Percentiles rank a stretch among this genome's conserved stretches.
Evolutionary conservation across 2,888 invertebrate genomes (phyloP).

Genomic region (Cheilosia vernalis): DNA sequence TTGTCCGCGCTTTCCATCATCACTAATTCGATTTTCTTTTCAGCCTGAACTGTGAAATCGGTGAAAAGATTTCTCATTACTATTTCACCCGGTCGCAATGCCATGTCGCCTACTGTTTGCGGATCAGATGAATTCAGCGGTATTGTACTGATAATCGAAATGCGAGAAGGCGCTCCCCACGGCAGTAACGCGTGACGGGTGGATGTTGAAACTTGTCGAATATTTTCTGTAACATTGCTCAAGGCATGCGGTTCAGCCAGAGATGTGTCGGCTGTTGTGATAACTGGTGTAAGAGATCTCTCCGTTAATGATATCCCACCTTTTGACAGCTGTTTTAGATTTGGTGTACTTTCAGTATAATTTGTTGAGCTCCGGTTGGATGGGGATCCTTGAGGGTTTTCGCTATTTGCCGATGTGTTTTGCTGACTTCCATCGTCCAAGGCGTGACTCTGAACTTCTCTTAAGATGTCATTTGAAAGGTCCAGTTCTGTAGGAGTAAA

Average conservation of each 20-base stretch:
- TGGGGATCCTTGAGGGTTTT: slow-evolving; percentile 72
- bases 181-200: slow-evolving; percentile 88
- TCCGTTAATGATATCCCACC: slow-evolving; percentile 52
- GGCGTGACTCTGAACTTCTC: slow-evolving; percentile 27
- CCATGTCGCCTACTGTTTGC: slow-evolving; percentile 86
- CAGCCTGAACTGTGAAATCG: slow-evolving; percentile 97
- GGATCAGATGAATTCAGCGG: slow-evolving; percentile 78
- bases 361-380: slow-evolving; percentile 64
- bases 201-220: slow-evolving; percentile 77
- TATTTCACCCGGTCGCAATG: slow-evolving; percentile 95
- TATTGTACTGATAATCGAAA: slow-evolving; percentile 82
- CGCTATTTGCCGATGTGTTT: slow-evolving; percentile 53
- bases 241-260: slow-evolving; percentile 64
- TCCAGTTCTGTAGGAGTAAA: slow-evolving; percentile 48
- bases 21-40: slow-evolving; percentile 97
- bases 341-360: slow-evolving; percentile 46
- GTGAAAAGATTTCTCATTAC: slow-evolving; percentile 97
- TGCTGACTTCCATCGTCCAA: slow-evolving; percentile 60
- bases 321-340: slow-evolving; percentile 46
- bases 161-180: slow-evolving; percentile 88
- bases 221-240: slow-evolving; percentile 78
- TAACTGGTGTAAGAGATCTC: slow-evolving; percentile 52
- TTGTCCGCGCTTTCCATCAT: slow-evolving; percentile 97
- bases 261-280: slow-evolving; percentile 53
- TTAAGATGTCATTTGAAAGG: slow-evolving; percentile 42